Conservation (phyloP, 2,113 vertebrate genomes). For the Chunga burmeisteri region DNA sequence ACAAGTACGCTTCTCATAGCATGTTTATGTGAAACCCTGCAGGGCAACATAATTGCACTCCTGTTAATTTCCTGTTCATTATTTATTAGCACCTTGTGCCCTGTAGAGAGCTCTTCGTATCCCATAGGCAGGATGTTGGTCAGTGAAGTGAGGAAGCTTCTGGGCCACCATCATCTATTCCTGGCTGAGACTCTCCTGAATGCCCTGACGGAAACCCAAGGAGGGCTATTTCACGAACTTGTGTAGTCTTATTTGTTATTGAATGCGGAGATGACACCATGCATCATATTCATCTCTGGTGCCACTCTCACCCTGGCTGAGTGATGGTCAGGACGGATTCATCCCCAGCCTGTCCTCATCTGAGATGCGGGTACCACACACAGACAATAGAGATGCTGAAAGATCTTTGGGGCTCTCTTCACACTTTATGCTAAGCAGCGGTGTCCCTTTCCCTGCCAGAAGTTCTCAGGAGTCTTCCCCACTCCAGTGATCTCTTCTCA, state of each 20-base stretch:
- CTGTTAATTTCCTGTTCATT: not conserved
- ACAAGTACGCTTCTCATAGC: not conserved
- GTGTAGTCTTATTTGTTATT: not conserved
- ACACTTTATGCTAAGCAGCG: not conserved
- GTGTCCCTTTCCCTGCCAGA: not conserved
- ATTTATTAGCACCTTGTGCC: not conserved
- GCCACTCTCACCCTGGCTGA: not conserved
- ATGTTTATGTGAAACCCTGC: not conserved
- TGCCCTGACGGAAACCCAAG: not conserved
- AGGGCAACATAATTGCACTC: not conserved
- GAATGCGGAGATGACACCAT: not conserved
- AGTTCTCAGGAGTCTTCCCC: not conserved
- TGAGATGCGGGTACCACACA: not conserved
- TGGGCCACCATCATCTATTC: not conserved
- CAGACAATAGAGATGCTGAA: not conserved
- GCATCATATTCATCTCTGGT: not conserved
- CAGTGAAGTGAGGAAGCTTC: not conserved
- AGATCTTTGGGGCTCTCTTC: not conserved
- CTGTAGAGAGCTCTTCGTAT: rapidly evolving
- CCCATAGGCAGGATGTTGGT: not conserved
- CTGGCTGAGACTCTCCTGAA: not conserved
- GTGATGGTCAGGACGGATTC: not conserved
- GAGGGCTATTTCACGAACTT: not conserved
- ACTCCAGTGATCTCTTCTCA: not conserved
- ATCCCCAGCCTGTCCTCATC: not conserved